These are phyloP conservation scores for Hydrozoanthus tunicans DNA, from an alignment of 64 coral and sea anemone genomes.

Conservation along the genomic window DNA sequence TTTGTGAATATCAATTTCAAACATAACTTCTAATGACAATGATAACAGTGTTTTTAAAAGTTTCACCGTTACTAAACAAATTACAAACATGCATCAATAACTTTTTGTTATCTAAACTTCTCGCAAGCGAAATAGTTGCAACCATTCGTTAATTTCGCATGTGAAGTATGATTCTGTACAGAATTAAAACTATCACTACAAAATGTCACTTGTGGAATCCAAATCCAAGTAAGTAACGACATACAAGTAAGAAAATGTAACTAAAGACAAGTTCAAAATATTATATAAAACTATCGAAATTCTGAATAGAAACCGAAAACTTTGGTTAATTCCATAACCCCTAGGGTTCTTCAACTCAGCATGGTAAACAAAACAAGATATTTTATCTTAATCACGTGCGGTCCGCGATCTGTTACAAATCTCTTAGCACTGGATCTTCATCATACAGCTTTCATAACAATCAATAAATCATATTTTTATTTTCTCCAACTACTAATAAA, in stretches of 20 bases:
- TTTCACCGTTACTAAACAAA: too few species aligned
- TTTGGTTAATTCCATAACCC: conserved; percentile 19
- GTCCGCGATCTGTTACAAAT: neutral
- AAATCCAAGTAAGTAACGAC: too few species aligned
- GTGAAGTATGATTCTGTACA: too few species aligned
- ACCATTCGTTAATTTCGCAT: too few species aligned
- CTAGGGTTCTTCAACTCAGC: neutral
- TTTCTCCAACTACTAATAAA: neutral
- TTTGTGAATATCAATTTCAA: neutral
- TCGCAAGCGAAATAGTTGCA: too few species aligned
- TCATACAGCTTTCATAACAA: conserved; percentile 7
- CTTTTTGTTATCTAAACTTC: too few species aligned
- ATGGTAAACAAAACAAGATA: conserved; percentile 16
- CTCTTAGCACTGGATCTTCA: neutral
- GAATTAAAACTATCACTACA: too few species aligned
- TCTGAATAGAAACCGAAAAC: neutral
- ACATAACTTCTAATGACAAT: neutral
- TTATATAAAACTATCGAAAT: neutral
- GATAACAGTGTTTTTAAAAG: neutral
- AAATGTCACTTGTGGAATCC: too few species aligned
- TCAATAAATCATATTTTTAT: neutral
- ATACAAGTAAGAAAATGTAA: neutral
- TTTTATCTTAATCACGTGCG: neutral
- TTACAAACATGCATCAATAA: too few species aligned
- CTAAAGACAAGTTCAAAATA: neutral